phyloP scores from a whole-genome alignment of 2,888 invertebrate species.

The Brenthis daphne region DNA sequence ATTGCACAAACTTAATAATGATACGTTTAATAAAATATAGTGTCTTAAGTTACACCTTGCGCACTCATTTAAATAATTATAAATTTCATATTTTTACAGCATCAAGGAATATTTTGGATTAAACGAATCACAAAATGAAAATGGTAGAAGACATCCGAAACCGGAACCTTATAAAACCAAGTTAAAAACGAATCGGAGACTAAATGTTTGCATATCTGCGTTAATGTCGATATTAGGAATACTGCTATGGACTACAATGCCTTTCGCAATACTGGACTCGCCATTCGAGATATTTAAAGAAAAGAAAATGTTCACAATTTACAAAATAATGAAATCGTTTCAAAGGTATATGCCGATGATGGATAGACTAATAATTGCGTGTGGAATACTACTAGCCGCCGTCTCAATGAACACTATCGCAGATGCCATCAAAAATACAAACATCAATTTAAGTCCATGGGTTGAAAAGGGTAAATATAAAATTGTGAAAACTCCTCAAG shows the following conservation, averaged over 20 bases:
- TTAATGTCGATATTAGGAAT: conserved; percentile 52
- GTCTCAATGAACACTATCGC: conserved; percentile 45
- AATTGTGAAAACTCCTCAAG: conserved; percentile 5
- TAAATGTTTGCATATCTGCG: conserved; percentile 52
- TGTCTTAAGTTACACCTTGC: too few species aligned
- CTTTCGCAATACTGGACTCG: conserved; percentile 48
- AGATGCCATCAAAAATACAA: conserved; percentile 53
- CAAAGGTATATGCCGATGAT: conserved; percentile 47
- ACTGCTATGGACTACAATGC: conserved; percentile 54
- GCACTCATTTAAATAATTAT: neutral
- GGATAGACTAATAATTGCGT: conserved; percentile 50
- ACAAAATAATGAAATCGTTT: conserved; percentile 42
- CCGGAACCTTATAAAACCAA: conserved; percentile 38
- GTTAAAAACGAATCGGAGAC: conserved; percentile 43
- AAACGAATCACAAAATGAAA: neutral
- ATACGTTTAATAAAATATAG: too few species aligned
- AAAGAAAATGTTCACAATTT: conserved; percentile 39
- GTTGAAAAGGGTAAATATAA: conserved; percentile 51
- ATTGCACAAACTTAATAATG: too few species aligned
- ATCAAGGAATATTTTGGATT: conserved; percentile 17
- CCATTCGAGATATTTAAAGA: conserved; percentile 51
- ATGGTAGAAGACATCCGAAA: neutral
- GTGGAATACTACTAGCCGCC: conserved; percentile 47
- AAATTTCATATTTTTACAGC: conserved; percentile 3
- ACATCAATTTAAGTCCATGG: conserved; percentile 56